Conservation (phyloP, 2,888 invertebrate genomes). For the Cynaeus angustus region DNA sequence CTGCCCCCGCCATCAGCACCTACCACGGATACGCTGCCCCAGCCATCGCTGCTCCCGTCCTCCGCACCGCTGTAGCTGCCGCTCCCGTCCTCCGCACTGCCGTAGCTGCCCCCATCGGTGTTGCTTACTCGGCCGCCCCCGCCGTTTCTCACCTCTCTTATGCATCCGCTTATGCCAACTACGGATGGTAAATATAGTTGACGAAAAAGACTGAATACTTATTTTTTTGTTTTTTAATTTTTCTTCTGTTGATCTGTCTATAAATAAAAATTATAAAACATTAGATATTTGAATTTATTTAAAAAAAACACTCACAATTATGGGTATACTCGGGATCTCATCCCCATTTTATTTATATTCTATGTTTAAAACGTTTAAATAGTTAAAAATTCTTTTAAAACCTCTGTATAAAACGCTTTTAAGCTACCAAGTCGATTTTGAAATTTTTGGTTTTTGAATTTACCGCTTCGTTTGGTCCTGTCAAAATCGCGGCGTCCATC, state of each 20-base stretch:
- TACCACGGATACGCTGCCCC: background rate
- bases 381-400: no score
- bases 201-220: slow-evolving; percentile 2
- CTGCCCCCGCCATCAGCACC: slow-evolving; percentile 62
- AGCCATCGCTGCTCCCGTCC: slow-evolving; percentile 56
- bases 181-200: slow-evolving; percentile 51
- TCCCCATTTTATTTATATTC: no score
- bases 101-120: slow-evolving; percentile 66
- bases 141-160: slow-evolving; percentile 78
- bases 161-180: slow-evolving; percentile 63
- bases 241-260: background rate
- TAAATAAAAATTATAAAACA: background rate
- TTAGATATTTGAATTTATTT: no score
- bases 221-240: background rate
- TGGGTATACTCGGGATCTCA: no score
- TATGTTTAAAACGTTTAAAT: no score
- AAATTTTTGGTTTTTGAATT: slow-evolving; percentile 5
- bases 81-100: slow-evolving; percentile 65
- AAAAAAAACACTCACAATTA: no score
- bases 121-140: slow-evolving; percentile 76
- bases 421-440: no score
- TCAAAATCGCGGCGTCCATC: background rate
- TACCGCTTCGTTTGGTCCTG: background rate
- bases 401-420: no score
- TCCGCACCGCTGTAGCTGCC: slow-evolving; percentile 53